phyloP scores from a whole-genome alignment of 2,888 invertebrate genomes.

The Cephus nigrinus region DNA sequence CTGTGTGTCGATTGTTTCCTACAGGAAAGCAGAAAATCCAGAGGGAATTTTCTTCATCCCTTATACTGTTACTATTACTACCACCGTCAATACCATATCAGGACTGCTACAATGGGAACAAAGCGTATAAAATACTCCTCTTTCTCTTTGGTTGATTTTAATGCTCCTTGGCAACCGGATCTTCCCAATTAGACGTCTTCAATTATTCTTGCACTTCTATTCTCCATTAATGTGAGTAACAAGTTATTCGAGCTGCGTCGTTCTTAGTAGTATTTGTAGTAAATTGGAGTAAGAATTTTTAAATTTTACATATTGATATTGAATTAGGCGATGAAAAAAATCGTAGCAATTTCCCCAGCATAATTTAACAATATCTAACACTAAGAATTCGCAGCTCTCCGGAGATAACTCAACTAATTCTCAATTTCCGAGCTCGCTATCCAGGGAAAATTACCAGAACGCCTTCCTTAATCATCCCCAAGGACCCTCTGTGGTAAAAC shows the following conservation, averaged over 20 bases:
- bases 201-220: background rate
- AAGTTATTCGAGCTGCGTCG: background rate
- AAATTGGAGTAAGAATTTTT: background rate
- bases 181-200: background rate
- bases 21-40: background rate
- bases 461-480: background rate
- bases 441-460: background rate
- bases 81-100: background rate
- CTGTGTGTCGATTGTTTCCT: conserved; percentile 7
- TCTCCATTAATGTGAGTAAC: background rate
- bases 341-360: background rate
- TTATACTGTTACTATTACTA: background rate
- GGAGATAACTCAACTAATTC: background rate
- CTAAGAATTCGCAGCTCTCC: background rate
- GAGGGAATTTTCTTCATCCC: background rate
- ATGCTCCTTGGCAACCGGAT: background rate
- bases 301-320: background rate
- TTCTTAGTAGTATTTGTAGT: background rate
- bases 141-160: background rate
- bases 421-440: background rate
- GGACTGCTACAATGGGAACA: background rate
- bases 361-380: background rate
- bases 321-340: background rate
- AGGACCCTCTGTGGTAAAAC: background rate
- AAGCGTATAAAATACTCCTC: background rate